Percentiles rank a stretch among this genome's conserved stretches.
Evolutionary conservation across 2,888 invertebrate species (phyloP).

Genomic region (Agapostemon virescens): DNA sequence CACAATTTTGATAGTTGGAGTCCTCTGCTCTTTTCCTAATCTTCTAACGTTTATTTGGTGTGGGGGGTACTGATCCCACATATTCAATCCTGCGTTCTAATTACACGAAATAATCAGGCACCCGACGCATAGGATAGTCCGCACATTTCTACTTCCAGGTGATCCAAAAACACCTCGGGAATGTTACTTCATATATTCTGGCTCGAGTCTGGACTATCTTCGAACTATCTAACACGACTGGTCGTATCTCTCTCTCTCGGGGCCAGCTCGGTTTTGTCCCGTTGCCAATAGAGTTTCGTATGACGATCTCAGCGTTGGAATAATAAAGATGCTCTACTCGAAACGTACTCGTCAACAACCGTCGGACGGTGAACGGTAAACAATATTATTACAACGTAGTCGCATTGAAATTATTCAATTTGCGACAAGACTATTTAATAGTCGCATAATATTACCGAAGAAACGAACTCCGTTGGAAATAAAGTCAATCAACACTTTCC

Average conservation of each 20-base stretch:
- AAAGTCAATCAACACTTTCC: neutral
- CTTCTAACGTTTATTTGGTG: no score
- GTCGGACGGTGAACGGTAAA: constrained; percentile 3
- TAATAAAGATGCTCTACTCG: constrained; percentile 35
- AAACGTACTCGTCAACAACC: constrained; percentile 18
- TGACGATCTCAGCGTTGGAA: constrained; percentile 8
- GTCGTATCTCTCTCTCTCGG: neutral
- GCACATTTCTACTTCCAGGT: no score
- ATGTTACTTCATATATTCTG: constrained; percentile 5
- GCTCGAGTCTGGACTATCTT: constrained; percentile 23
- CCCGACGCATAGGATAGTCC: no score
- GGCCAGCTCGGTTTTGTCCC: constrained; percentile 31
- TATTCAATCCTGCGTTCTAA: no score
- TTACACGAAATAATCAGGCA: no score
- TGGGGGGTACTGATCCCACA: no score
- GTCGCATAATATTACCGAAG: neutral
- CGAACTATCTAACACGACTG: constrained; percentile 16
- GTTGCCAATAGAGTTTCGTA: constrained; percentile 39
- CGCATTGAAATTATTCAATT: no score
- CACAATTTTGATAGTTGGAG: no score
- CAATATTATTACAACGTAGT: neutral
- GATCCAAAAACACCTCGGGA: neutral
- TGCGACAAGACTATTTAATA: neutral
- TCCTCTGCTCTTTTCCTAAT: no score
- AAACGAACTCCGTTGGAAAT: neutral